Evolutionary conservation across 2,797 vertebrate genomes (phyloP).

Genomic region (Lutjanus campechanus): DNA sequence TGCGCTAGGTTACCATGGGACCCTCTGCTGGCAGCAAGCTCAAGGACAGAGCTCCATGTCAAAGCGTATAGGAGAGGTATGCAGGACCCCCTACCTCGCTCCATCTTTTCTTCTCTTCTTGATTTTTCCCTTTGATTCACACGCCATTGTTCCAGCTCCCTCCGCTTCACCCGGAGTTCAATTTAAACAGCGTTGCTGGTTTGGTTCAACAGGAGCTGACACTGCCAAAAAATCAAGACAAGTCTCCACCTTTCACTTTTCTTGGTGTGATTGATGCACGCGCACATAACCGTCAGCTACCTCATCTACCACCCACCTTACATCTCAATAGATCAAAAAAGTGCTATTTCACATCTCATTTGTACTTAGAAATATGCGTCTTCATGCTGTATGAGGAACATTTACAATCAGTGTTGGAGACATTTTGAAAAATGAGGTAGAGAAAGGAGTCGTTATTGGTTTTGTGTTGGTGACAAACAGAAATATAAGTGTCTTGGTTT

Average conservation of each 20-base stretch:
- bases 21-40: conserved; percentile 44
- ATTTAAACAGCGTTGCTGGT: not conserved
- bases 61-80: conserved; percentile 24
- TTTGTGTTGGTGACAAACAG: not conserved
- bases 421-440: not conserved
- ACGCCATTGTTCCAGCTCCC: not conserved
- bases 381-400: not conserved
- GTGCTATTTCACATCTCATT: not conserved
- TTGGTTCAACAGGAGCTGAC: not conserved
- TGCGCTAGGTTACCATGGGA: conserved; percentile 40
- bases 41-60: conserved; percentile 49
- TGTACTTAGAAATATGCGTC: not conserved
- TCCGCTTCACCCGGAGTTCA: not conserved
- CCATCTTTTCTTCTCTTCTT: not conserved
- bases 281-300: conserved; percentile 17
- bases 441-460: too few relatives aligned
- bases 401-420: not conserved
- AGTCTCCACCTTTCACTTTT: not conserved
- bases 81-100: conserved; percentile 1
- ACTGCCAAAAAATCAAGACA: conserved; percentile 5
- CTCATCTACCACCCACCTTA: not conserved
- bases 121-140: not conserved
- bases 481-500: not conserved
- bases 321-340: not conserved
- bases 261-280: conserved; percentile 5